Base-by-base conservation (phyloP, 2,113 vertebrate genomes). In the Psilopogon haemacephalus region DNA sequence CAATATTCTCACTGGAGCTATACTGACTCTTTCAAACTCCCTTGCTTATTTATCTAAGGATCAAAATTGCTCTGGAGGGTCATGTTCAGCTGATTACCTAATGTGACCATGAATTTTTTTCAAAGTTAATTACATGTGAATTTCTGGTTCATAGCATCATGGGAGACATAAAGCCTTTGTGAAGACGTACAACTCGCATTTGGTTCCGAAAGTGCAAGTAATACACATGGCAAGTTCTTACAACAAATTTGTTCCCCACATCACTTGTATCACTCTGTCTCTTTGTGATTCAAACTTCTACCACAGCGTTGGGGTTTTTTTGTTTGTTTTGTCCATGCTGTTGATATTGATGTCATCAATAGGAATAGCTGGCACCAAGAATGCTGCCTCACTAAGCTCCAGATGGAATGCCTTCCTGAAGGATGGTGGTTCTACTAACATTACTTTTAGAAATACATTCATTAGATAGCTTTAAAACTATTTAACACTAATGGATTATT, bases 21-120 rank as follows among this genome's bases (percentile, higher is more conserved):
- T 92, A 80, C 68, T 35, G 59, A 67, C 62, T 93, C 48, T 92
- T 94, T 94, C 77, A 87, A 90, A 93, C 27, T 72, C 63, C 46
- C 24, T 42, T 85, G 71, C 59, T 96, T 95, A 89, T 92, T 93
- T 93, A 87, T 89, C 55, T 84, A 89, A 83, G 82, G 63, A 92
- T 92, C 71, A 90, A 70, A 87, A 92, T 86, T 84, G 73, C 88
- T 94, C 80, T 92, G 59, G 59, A 86, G 32, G 17, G 74, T 79
- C 90, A 80, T 69, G 59, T 93, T 93, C 84, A 76, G 15, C 64
- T 90, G 71, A 92, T 93, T 92, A 73, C 87, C 74, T 87, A 87
- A 79, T 50, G 78, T 59, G 81, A 63, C 71, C 50, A 33, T 87
- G 74, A 93, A 82, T 44, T 46, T 93, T 86, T 86, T 92, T 87